Percentiles rank a stretch among this genome's conserved stretches.
These are phyloP conservation scores for Zootoca vivipara DNA, from an alignment of 2,113 vertebrate species.

Conservation along the genomic window DNA sequence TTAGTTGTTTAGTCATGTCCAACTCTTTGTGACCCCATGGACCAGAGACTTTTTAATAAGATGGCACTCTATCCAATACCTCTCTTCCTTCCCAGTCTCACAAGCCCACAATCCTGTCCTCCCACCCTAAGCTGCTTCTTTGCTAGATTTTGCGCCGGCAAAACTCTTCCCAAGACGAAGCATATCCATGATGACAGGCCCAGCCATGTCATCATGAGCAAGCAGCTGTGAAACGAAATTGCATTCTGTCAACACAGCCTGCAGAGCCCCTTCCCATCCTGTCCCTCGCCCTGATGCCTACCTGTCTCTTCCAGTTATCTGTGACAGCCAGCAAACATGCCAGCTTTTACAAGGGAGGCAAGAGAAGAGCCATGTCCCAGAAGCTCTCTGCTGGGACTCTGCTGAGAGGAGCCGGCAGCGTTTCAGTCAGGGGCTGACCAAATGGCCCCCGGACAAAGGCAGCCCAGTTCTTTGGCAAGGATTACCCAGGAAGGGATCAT, in stretches of 20 bases:
- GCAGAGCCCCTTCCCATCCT: not conserved
- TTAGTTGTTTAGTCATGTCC: no score
- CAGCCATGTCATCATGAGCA: conserved; percentile 21
- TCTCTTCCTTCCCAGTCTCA: not conserved
- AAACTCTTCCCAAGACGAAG: not conserved
- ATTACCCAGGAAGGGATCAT: not conserved
- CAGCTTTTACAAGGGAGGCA: not conserved
- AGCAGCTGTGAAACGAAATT: conserved; percentile 30
- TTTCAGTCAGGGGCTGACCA: not conserved
- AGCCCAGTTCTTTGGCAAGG: not conserved
- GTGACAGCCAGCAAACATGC: conserved; percentile 14
- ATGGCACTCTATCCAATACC: no score
- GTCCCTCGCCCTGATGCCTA: not conserved
- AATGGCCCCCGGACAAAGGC: not conserved
- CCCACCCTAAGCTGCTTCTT: not conserved
- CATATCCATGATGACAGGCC: conserved; percentile 1
- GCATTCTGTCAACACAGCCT: conserved; percentile 9
- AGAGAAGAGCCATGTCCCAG: not conserved
- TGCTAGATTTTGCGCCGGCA: not conserved
- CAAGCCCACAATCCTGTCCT: not conserved
- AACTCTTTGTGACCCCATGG: no score
- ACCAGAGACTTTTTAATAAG: no score
- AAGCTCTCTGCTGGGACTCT: not conserved
- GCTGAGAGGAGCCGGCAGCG: not conserved
- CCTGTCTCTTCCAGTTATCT: conserved; percentile 16